A percentile compares a stretch with the other conserved stretches of the same genome.
Conservation (phyloP, 2,888 invertebrate genomes). For the Eilema griseolum region DNA sequence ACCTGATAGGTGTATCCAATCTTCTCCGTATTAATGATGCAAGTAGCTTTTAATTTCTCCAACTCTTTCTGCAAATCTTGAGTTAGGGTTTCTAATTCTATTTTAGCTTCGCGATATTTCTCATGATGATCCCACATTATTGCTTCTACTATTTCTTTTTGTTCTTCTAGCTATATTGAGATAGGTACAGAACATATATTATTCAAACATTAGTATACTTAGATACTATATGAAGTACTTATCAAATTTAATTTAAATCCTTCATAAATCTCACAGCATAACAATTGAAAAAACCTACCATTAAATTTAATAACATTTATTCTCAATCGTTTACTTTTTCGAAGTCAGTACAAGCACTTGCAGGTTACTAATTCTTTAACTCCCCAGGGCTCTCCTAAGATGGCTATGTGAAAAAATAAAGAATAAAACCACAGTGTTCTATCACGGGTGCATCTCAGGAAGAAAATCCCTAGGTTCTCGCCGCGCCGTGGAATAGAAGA, state of each 20-base stretch:
- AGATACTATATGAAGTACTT: too few relatives aligned
- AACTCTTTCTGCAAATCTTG: conserved; percentile 93
- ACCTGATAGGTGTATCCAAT: conserved; percentile 95
- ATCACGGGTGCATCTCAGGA: too few relatives aligned
- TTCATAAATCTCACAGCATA: too few relatives aligned
- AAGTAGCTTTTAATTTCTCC: conserved; percentile 92
- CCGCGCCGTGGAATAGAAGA: neutral
- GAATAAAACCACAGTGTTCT: too few relatives aligned
- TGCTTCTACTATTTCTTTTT: conserved; percentile 86
- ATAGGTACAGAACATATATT: neutral
- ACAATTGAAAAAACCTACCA: neutral
- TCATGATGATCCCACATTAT: conserved; percentile 91
- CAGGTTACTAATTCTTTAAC: neutral
- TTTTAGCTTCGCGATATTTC: conserved; percentile 90
- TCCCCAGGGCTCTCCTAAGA: neutral
- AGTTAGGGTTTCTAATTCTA: conserved; percentile 89
- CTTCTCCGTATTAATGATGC: conserved; percentile 95
- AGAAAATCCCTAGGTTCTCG: neutral
- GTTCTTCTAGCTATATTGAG: conserved; percentile 71
- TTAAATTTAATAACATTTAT: neutral
- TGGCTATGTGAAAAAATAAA: neutral
- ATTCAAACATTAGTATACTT: neutral
- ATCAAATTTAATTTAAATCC: too few relatives aligned
- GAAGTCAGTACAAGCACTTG: too few relatives aligned
- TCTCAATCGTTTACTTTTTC: neutral